Evolutionary conservation across 2,888 invertebrate genomes (phyloP).

Genomic region (Allolobophora icterica): DNA sequence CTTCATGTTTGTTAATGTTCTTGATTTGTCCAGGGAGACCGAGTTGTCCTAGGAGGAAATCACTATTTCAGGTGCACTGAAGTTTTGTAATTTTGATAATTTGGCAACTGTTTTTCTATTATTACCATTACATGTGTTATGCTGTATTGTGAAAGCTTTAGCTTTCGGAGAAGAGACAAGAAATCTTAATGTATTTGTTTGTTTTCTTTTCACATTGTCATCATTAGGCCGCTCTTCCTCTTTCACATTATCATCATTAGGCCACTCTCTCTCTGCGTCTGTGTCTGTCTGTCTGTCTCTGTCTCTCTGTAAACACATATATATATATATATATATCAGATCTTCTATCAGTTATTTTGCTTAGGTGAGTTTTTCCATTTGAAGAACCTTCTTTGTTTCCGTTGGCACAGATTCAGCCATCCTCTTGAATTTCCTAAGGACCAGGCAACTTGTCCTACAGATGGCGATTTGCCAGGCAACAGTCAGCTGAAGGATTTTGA

Average conservation of each 20-base stretch:
- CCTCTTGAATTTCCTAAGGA: slow-evolving; percentile 27
- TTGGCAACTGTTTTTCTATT: background rate
- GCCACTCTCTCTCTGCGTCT: background rate
- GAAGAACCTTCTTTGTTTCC: background rate
- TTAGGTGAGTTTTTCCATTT: background rate
- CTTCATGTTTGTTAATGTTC: background rate
- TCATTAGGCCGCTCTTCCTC: background rate
- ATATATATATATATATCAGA: no score
- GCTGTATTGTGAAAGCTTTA: background rate
- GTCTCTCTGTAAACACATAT: background rate
- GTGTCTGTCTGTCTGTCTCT: background rate
- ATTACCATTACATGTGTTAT: background rate
- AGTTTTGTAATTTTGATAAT: background rate
- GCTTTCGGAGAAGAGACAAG: background rate
- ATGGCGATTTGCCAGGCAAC: background rate
- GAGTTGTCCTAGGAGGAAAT: slow-evolving; percentile 64
- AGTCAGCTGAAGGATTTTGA: slow-evolving; percentile 60
- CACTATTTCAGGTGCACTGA: slow-evolving; percentile 61
- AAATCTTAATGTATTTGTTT: background rate
- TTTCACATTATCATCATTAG: background rate
- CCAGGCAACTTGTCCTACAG: background rate
- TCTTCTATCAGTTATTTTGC: background rate
- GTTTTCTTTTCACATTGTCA: background rate
- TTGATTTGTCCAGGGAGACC: slow-evolving; percentile 56
- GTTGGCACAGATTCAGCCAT: slow-evolving; percentile 21